These are phyloP conservation scores for Petromus typicus DNA, from an alignment of 2,113 vertebrate species.

Conservation along the genomic window DNA sequence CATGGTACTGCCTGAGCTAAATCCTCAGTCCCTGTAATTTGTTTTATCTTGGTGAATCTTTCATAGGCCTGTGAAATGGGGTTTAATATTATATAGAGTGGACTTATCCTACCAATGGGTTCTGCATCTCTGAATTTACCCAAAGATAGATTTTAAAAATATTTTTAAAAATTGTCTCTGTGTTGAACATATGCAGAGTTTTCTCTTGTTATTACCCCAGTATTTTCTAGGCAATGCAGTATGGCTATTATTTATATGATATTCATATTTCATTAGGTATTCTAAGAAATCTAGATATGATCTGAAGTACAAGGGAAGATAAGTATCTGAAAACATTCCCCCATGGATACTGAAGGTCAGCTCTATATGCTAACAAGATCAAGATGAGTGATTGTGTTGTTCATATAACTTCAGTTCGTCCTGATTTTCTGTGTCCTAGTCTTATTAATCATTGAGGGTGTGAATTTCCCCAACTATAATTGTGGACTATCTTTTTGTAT, in stretches of 20 bases:
- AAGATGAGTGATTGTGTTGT: neutral
- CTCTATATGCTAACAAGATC: neutral
- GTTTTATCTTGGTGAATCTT: neutral
- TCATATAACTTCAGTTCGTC: neutral
- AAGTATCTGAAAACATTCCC: neutral
- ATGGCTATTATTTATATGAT: neutral
- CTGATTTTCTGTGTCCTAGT: neutral
- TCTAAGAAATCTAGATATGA: neutral
- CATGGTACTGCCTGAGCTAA: too few species aligned
- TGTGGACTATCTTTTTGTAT: slow-evolving; percentile 14
- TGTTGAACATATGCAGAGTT: neutral
- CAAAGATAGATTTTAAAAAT: neutral
- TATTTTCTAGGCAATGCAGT: neutral
- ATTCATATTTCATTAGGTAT: neutral
- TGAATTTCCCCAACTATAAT: neutral
- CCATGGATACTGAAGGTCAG: neutral
- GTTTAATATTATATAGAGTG: neutral
- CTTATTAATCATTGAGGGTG: neutral
- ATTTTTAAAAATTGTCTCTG: neutral
- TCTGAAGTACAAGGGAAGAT: neutral
- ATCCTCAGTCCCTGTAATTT: too few species aligned
- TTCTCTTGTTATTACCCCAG: neutral
- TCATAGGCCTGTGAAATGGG: neutral
- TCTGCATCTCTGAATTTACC: neutral
- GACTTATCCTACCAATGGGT: neutral